These are phyloP conservation scores for Abrostola triplasia DNA, from an alignment of 2,888 invertebrate species.

Conservation along the genomic window DNA sequence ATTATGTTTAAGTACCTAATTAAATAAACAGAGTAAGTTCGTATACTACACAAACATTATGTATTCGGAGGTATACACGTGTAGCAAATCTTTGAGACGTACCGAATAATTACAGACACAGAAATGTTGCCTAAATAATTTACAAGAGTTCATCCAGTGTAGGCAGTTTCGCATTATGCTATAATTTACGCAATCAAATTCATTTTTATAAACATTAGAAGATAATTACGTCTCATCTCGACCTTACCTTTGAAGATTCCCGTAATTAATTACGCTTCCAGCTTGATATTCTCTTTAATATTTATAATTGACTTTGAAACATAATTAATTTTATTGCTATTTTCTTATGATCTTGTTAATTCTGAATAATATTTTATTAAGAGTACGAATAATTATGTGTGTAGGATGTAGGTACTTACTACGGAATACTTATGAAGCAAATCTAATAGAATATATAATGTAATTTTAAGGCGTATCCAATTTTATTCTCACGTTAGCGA, in stretches of 20 bases:
- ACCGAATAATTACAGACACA: not conserved
- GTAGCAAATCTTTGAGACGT: not conserved
- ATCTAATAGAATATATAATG: too few species aligned
- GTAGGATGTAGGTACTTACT: too few species aligned
- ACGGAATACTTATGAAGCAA: not conserved
- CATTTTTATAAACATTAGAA: slow-evolving; percentile 59
- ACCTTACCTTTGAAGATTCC: slow-evolving; percentile 69
- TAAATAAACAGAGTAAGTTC: too few species aligned
- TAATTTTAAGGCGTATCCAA: too few species aligned
- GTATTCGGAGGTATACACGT: too few species aligned
- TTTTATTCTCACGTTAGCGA: not conserved
- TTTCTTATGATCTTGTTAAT: slow-evolving; percentile 48
- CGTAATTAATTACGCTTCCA: slow-evolving; percentile 66
- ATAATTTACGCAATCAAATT: slow-evolving; percentile 48
- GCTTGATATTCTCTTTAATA: slow-evolving; percentile 60
- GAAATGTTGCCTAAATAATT: not conserved
- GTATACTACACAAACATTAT: too few species aligned
- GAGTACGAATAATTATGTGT: slow-evolving; percentile 1
- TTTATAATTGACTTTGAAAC: slow-evolving; percentile 58
- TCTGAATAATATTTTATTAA: slow-evolving; percentile 41
- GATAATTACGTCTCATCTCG: slow-evolving; percentile 60
- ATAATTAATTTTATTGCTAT: slow-evolving; percentile 56
- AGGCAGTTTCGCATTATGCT: slow-evolving; percentile 9
- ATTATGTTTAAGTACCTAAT: slow-evolving; percentile 2
- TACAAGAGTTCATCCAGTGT: not conserved